Evolutionary conservation across 2,113 vertebrate species (phyloP), one percentile per base, ranked within the genome.

Genomic region (Planiliza haematocheilus): DNA sequence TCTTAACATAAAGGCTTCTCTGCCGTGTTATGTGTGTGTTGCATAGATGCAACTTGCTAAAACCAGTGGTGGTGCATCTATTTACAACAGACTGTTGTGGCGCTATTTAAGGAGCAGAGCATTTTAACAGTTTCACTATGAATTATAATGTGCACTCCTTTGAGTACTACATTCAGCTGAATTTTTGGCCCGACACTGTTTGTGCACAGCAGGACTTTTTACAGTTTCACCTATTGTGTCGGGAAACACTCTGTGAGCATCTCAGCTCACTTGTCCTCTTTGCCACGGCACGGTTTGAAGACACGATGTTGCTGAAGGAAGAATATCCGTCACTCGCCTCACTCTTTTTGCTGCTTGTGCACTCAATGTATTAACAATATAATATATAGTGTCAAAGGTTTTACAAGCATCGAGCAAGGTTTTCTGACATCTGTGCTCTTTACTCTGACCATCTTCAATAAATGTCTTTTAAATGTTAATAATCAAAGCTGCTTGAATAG

Each of bases 401-500:
- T 55, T 36, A 64, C 59, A 51, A 61, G 48, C n/a, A 70, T 74
- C 14, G n/a, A 43, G 36, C 17, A 17, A 46, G 42, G 64, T 42
- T 51, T 50, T 67, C 21, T 18, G 50, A 66, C n/a, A n/a, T n/a
- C n/a, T n/a, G n/a, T n/a, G n/a, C n/a, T n/a, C n/a, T n/a, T n/a
- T n/a, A n/a, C n/a, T n/a, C n/a, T n/a, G n/a, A n/a, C n/a, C n/a
- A n/a, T n/a, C n/a, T n/a, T n/a, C n/a, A n/a, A n/a, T n/a, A n/a
- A n/a, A n/a, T n/a, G n/a, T n/a, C n/a, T n/a, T n/a, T n/a, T n/a
- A n/a, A n/a, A n/a, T n/a, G n/a, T n/a, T n/a, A n/a, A n/a, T n/a
- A n/a, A n/a, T n/a, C 48, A 41, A 77, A 70, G 63, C 77, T 82
- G 81, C 81, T 86, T 50, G 46, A 83, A 82, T 88, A 91, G 89